Evolutionary conservation across 2,888 invertebrate species (phyloP).

Genomic region (Drosophila austrosaltans): DNA sequence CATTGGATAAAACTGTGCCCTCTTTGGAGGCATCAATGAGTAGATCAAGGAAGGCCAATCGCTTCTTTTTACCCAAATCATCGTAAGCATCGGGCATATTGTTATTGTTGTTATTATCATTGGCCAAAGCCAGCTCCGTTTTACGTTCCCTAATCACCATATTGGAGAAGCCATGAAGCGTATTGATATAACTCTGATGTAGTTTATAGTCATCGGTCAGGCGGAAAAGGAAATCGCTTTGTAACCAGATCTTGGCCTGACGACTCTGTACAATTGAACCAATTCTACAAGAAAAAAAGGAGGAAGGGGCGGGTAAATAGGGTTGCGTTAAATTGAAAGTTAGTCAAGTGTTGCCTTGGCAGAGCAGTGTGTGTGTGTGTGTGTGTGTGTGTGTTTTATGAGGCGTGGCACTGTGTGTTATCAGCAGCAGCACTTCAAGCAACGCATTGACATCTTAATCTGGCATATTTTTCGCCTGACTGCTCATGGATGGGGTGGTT

Average conservation of each 20-base stretch:
- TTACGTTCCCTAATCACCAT: conserved; percentile 84
- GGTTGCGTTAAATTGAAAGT: conserved; percentile 77
- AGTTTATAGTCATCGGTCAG: conserved; percentile 85
- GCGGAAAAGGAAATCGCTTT: conserved; percentile 86
- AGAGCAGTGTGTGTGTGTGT: conserved; percentile 40
- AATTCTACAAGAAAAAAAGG: conserved; percentile 80
- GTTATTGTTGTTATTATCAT: conserved; percentile 73
- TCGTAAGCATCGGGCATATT: conserved; percentile 75
- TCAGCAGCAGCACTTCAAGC: conserved; percentile 51
- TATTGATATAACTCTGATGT: conserved; percentile 84
- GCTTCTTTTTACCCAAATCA: conserved; percentile 84
- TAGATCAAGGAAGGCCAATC: conserved; percentile 86
- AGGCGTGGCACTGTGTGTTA: conserved; percentile 60
- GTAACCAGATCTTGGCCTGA: conserved; percentile 87
- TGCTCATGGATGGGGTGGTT: conserved; percentile 22
- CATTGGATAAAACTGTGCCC: conserved; percentile 83
- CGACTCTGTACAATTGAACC: conserved; percentile 85
- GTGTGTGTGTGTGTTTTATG: conserved; percentile 55
- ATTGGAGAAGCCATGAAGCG: conserved; percentile 84
- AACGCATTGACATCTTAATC: conserved; percentile 81
- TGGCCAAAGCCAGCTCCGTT: conserved; percentile 79
- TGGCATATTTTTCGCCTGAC: conserved; percentile 79
- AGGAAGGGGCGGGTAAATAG: conserved; percentile 41
- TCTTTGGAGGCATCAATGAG: conserved; percentile 85
- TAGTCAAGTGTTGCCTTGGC: conserved; percentile 65